A percentile compares a stretch with the other conserved stretches of the same genome.
Evolutionary conservation across 2,797 vertebrate species (phyloP).

Genomic region (Chrosomus eos): DNA sequence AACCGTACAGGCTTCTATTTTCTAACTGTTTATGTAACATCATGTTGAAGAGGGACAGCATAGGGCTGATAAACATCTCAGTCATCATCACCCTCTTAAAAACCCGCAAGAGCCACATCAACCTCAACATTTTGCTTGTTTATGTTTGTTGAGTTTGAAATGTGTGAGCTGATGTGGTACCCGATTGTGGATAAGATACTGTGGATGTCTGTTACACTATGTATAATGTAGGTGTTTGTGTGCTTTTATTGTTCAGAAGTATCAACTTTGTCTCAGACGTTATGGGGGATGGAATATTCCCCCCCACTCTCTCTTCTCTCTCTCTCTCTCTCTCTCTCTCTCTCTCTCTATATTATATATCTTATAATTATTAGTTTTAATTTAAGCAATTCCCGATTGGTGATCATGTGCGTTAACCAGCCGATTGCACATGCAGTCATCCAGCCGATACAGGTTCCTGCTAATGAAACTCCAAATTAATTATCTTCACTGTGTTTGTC

Average conservation of each 20-base stretch:
- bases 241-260: background rate
- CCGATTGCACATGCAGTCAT: conserved; percentile 55
- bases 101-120: conserved; percentile 1
- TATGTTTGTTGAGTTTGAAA: background rate
- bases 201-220: conserved; percentile 9
- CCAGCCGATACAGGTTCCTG: conserved; percentile 64
- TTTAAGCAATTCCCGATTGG: background rate
- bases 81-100: conserved; percentile 67
- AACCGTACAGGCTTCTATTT: background rate
- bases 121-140: background rate
- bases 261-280: background rate
- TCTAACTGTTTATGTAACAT: conserved; percentile 54
- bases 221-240: background rate
- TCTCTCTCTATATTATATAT: no score
- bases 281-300: no score
- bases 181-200: background rate
- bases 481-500: conserved; percentile 75
- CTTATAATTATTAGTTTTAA: no score
- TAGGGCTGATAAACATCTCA: conserved; percentile 64
- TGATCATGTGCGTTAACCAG: background rate
- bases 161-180: background rate
- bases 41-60: conserved; percentile 58
- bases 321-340: no score
- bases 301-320: no score
- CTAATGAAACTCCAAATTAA: conserved; percentile 75